Base-by-base conservation (phyloP, 2,113 vertebrate species). In the Cygnus buccinator region DNA sequence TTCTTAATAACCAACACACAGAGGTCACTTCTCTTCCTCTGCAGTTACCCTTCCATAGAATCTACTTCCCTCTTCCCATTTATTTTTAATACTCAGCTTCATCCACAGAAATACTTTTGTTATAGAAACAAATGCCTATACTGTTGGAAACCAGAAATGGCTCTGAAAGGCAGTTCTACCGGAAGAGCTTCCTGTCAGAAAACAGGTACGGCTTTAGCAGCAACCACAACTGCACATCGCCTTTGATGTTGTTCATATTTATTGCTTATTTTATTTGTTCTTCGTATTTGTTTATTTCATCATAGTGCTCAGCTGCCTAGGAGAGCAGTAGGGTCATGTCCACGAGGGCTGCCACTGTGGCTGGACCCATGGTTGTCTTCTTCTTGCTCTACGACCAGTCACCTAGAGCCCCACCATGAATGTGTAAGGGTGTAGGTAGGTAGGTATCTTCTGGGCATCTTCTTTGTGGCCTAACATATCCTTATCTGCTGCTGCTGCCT, bases 151-250 rank as follows among this genome's bases (percentile, higher is more conserved):
- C 41, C 62, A 95, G 59, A 93, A 96, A 67, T 4, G 13, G 8
- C 57, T 59, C 71, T 84, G 37, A 96, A 91, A 74, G 44, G 31
- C 74, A 65, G 26, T 89, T 73, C 54, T 82, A 44, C 39, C 19
- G 37, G 93, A 93, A 94, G 62, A 76, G 54, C n/a, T 93, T 96
- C 92, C 96, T 96, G 89, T 71, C 86, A 95, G 33, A 92, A 95
- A 93, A 94, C 62, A 89, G 80, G 84, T 86, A 66, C 54, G 37
- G 33, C 28, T 89, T 88, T 65, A 84, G n/a, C 70, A 79, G 58
- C 21, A 92, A 62, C n/a, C 37, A 41, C 48, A 41, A 31, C 29
- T 41, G 62, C 22, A 70, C 59, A 6, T 25, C 41, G 65, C 17
- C 84, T 95, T 94, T 95, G 90, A 96, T 54, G 77, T 80, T 63